phyloP scores from a whole-genome alignment of 2,888 invertebrate genomes.

The Apoda limacodes region DNA sequence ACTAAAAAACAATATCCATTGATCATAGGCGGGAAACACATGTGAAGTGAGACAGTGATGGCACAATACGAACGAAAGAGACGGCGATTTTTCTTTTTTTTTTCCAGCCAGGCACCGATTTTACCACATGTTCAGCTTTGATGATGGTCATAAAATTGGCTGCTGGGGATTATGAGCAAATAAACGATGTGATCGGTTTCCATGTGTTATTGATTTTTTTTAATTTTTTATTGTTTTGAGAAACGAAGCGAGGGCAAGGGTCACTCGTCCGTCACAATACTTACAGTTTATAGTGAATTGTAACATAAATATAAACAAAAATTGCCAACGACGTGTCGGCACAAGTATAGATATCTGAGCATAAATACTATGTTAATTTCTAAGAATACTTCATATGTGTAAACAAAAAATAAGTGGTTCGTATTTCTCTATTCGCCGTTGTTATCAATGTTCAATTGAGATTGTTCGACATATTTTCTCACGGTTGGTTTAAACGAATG shows the following conservation, averaged over 20 bases:
- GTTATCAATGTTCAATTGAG: slow-evolving; percentile 32
- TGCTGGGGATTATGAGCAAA: slow-evolving; percentile 18
- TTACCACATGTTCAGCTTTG: slow-evolving; percentile 43
- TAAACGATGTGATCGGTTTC: slow-evolving; percentile 19
- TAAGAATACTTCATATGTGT: too few species aligned
- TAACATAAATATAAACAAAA: too few species aligned
- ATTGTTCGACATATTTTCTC: slow-evolving; percentile 39
- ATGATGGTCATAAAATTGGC: slow-evolving; percentile 33
- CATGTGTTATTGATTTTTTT: slow-evolving; percentile 8
- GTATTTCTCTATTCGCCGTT: slow-evolving; percentile 28
- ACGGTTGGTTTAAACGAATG: slow-evolving; percentile 24
- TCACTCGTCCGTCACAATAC: slow-evolving; percentile 11
- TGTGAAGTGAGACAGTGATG: slow-evolving; percentile 35
- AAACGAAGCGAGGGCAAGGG: slow-evolving; percentile 12
- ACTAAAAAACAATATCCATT: slow-evolving; percentile 44
- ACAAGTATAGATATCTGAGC: too few species aligned
- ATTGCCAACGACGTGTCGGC: too few species aligned
- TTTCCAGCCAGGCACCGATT: slow-evolving; percentile 43
- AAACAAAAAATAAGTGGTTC: slow-evolving; percentile 26
- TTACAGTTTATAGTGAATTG: too few species aligned
- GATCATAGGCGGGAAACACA: slow-evolving; percentile 50
- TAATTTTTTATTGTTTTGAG: slow-evolving; percentile 13
- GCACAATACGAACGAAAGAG: slow-evolving; percentile 28
- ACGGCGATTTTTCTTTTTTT: slow-evolving; percentile 28
- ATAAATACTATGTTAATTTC: too few species aligned